Evolutionary conservation across 2,113 vertebrate genomes (phyloP).

Genomic region (Elephas maximus): DNA sequence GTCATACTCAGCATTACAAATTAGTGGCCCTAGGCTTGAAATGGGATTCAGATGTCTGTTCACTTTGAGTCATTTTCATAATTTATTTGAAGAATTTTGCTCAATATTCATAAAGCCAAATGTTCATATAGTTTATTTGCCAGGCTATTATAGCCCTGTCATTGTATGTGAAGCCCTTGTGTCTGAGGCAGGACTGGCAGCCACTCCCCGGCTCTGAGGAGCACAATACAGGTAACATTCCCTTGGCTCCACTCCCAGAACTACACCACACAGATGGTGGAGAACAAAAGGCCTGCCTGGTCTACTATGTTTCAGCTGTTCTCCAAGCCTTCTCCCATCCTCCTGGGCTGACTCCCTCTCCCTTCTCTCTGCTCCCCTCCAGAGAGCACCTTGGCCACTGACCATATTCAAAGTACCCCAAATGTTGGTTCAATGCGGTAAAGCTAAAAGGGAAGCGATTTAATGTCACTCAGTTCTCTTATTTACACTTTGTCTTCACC

Average conservation of each 20-base stretch:
- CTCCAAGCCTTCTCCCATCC: conserved; percentile 41
- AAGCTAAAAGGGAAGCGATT: conserved; percentile 19
- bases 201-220: not conserved
- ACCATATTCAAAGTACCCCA: conserved; percentile 1
- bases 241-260: conserved; percentile 77
- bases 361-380: not conserved
- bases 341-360: not conserved
- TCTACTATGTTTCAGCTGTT: conserved; percentile 75
- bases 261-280: conserved; percentile 77
- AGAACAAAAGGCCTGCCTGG: conserved; percentile 75
- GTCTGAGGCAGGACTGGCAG: conserved; percentile 24
- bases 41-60: conserved; percentile 74
- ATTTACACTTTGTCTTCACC: conserved; percentile 31
- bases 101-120: conserved; percentile 81
- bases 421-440: conserved; percentile 45
- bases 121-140: conserved; percentile 67
- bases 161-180: not conserved
- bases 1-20: conserved; percentile 72
- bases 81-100: conserved; percentile 77
- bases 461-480: conserved; percentile 13
- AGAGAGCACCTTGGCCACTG: not conserved
- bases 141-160: conserved; percentile 33
- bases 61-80: conserved; percentile 71
- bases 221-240: conserved; percentile 78
- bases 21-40: conserved; percentile 66